Conservation (phyloP, 2,113 vertebrate species). For the Pithys albifrons region DNA sequence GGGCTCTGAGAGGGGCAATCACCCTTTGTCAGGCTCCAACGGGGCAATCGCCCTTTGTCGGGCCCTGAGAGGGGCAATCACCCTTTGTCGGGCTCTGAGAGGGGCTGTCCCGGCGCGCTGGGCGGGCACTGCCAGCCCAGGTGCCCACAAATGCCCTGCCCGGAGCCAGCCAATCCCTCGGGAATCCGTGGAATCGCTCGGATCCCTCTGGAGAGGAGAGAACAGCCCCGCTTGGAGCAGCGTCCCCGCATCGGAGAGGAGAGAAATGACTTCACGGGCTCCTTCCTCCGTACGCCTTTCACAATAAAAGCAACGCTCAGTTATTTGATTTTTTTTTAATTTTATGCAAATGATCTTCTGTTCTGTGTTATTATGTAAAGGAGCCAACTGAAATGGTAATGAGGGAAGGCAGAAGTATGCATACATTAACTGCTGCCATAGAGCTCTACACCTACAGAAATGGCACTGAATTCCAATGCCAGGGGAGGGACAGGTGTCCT, state of each 20-base stretch:
- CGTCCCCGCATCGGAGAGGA: neutral
- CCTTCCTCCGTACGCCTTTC: neutral
- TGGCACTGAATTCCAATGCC: neutral
- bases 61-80: no score
- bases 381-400: conserved; percentile 65
- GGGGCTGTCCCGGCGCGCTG: no score
- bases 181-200: conserved; percentile 25
- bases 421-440: conserved; percentile 37
- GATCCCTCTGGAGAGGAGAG: conserved; percentile 39
- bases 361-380: conserved; percentile 68
- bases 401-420: conserved; percentile 57
- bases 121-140: neutral
- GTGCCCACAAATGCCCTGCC: conserved; percentile 30
- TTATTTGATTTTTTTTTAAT: conserved; percentile 30
- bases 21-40: neutral
- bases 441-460: conserved; percentile 58
- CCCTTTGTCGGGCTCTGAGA: no score
- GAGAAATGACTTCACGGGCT: conserved; percentile 56
- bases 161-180: conserved; percentile 29
- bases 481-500: conserved; percentile 68
- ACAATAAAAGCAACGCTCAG: conserved; percentile 24
- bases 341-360: conserved; percentile 64
- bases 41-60: no score
- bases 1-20: neutral
- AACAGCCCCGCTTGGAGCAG: neutral